Percentiles rank a stretch among this genome's conserved stretches.
phyloP scores from a whole-genome alignment of 1,140 invertebrate species.

The Dreissena polymorpha region DNA sequence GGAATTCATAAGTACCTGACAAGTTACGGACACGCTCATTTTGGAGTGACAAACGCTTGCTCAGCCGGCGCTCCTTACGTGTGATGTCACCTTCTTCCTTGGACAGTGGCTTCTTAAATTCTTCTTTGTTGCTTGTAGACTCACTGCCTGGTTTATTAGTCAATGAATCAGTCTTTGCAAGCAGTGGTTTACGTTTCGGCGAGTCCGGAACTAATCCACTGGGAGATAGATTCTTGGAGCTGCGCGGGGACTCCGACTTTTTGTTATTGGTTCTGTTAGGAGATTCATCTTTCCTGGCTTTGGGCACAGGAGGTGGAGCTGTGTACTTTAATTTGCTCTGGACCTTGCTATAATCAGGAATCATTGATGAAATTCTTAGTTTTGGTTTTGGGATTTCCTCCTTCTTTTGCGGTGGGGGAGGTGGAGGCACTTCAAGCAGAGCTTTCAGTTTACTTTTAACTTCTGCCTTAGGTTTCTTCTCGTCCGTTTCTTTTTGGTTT shows the following conservation, averaged over 20 bases:
- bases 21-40: constrained; percentile 35
- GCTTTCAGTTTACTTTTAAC: constrained; percentile 77
- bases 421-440: constrained; percentile 63
- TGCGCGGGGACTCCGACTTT: constrained; percentile 1
- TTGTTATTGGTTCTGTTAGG: constrained; percentile 13
- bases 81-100: constrained; percentile 24
- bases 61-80: constrained; percentile 6
- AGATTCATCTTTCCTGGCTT: constrained; percentile 44
- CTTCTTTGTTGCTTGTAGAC: constrained; percentile 22
- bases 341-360: constrained; percentile 75
- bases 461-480: constrained; percentile 74
- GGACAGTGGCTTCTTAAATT: neutral
- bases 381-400: constrained; percentile 62
- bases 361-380: constrained; percentile 62
- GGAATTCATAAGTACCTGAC: neutral
- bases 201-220: constrained; percentile 3
- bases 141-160: neutral
- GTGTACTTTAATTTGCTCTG: constrained; percentile 73
- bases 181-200: constrained; percentile 19
- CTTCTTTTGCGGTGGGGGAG: constrained; percentile 55
- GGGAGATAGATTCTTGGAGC: constrained; percentile 5
- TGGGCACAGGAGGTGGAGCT: constrained; percentile 42
- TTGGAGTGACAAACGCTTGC: constrained; percentile 11
- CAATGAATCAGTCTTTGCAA: neutral
- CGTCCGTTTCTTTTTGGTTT: constrained; percentile 70